Evolutionary conservation across 1,140 invertebrate species (phyloP).

Genomic region (Anadara kagoshimensis): DNA sequence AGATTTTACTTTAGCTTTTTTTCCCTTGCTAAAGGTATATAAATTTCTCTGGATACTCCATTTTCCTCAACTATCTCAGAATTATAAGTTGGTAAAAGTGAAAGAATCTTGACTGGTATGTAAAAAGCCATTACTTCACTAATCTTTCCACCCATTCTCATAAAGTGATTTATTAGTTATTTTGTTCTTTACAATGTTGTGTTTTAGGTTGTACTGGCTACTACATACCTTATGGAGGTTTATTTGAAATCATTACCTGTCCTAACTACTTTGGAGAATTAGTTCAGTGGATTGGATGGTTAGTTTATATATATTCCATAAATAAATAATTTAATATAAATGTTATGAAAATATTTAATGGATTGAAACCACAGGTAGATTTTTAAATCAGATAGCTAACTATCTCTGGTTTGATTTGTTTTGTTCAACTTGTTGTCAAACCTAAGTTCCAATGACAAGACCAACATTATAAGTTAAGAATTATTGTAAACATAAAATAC

Average conservation of each 20-base stretch:
- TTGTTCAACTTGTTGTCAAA: not conserved
- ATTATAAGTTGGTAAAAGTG: too few relatives aligned
- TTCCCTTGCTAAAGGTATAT: too few relatives aligned
- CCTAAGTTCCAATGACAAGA: not conserved
- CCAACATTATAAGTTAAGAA: too few relatives aligned
- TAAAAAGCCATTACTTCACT: not conserved
- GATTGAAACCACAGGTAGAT: not conserved
- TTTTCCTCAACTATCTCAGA: too few relatives aligned
- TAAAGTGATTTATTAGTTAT: not conserved
- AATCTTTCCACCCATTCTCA: not conserved
- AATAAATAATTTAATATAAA: not conserved
- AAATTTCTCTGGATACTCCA: too few relatives aligned
- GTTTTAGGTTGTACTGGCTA: conserved; percentile 52
- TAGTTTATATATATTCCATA: not conserved
- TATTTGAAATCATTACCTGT: conserved; percentile 58
- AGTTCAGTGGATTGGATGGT: conserved; percentile 60
- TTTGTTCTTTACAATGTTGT: not conserved
- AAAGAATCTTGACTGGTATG: too few relatives aligned
- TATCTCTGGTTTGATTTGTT: not conserved
- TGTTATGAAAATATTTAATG: not conserved
- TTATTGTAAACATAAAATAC: too few relatives aligned
- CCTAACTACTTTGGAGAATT: conserved; percentile 65
- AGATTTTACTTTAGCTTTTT: too few relatives aligned
- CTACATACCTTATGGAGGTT: conserved; percentile 58
- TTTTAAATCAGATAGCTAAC: not conserved